phyloP scores from a whole-genome alignment of 2,113 vertebrate species.

The Pipra filicauda region DNA sequence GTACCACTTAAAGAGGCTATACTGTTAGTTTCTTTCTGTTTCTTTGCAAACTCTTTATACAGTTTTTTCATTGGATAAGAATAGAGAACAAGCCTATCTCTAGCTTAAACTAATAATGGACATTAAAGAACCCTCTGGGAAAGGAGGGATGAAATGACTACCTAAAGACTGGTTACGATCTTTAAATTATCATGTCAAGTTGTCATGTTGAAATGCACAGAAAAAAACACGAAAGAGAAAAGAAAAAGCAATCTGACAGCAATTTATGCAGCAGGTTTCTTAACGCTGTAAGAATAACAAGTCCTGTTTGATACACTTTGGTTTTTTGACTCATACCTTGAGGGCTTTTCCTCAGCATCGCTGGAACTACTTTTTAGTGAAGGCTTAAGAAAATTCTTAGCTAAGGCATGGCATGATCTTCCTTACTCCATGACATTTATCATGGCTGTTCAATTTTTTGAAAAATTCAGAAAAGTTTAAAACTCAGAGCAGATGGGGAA shows the following conservation, averaged over 20 bases:
- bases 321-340: not conserved
- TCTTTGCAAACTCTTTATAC: not conserved
- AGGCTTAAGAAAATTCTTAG: not conserved
- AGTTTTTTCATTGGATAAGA: not conserved
- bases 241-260: not conserved
- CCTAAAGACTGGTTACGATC: not conserved
- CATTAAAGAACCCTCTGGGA: not conserved
- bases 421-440: not conserved
- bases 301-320: not conserved
- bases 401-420: not conserved
- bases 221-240: not conserved
- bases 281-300: not conserved
- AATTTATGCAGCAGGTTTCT: conserved; percentile 4
- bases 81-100: not conserved
- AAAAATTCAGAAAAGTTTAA: not conserved
- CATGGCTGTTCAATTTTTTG: not conserved
- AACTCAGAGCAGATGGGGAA: not conserved
- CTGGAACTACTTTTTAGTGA: not conserved
- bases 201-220: not conserved
- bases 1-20: not conserved
- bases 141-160: not conserved
- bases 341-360: not conserved
- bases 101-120: not conserved
- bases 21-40: not conserved
- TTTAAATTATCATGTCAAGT: conserved; percentile 2